Conservation (phyloP, 2,888 invertebrate species). For the Crocallis elinguaria region DNA sequence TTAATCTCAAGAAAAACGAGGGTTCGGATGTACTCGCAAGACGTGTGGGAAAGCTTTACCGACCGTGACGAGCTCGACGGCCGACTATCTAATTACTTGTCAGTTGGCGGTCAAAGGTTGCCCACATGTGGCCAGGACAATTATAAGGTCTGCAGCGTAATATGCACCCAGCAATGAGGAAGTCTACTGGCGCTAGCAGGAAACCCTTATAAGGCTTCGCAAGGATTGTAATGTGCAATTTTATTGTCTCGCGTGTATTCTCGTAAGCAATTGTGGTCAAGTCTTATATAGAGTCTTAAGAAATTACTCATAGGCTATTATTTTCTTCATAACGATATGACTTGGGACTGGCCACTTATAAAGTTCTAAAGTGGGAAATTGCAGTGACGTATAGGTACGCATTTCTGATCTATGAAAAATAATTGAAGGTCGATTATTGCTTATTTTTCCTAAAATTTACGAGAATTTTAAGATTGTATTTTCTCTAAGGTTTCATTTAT, state of each 20-base stretch:
- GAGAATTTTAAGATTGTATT: no score
- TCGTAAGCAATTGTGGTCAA: slow-evolving; percentile 24
- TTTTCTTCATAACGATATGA: not conserved
- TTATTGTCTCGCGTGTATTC: slow-evolving; percentile 45
- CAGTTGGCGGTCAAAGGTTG: slow-evolving; percentile 59
- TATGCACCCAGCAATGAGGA: slow-evolving; percentile 49
- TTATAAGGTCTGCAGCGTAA: slow-evolving; percentile 18
- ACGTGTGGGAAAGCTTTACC: slow-evolving; percentile 61
- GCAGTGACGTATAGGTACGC: no score
- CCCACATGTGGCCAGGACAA: slow-evolving; percentile 39
- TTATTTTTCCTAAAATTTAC: no score
- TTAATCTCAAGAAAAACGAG: slow-evolving; percentile 55
- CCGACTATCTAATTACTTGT: slow-evolving; percentile 74
- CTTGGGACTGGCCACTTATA: not conserved
- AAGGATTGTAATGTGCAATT: slow-evolving; percentile 46
- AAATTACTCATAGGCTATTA: slow-evolving; percentile 24
- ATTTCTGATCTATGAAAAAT: no score
- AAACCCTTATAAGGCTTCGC: slow-evolving; percentile 43
- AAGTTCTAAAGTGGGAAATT: no score
- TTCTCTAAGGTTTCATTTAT: no score
- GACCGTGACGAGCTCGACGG: slow-evolving; percentile 59
- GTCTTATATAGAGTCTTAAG: slow-evolving; percentile 12
- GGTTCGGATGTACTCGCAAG: slow-evolving; percentile 47
- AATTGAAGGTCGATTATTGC: no score
- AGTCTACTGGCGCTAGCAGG: slow-evolving; percentile 36